Conservation (phyloP, 2,888 invertebrate genomes). For the Eupeodes luniger region DNA sequence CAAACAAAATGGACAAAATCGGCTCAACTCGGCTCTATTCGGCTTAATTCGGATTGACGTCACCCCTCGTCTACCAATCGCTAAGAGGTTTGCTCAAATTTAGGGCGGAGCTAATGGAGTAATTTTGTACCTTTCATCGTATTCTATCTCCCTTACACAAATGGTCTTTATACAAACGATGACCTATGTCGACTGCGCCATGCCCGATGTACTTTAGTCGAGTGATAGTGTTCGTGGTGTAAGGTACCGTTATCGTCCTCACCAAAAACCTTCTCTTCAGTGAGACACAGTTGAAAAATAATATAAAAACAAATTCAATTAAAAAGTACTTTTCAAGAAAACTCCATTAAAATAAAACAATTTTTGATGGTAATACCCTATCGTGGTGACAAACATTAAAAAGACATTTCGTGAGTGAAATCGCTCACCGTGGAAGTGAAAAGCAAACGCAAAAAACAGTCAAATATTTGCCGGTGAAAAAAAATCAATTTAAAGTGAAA, state of each 20-base stretch:
- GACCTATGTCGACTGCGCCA: constrained; percentile 64
- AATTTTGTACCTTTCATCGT: constrained; percentile 27
- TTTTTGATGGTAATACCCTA: neutral
- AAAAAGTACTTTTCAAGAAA: constrained; percentile 18
- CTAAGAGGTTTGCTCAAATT: constrained; percentile 23
- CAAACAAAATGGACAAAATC: constrained; percentile 78
- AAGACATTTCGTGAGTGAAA: constrained; percentile 12
- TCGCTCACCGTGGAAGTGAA: neutral
- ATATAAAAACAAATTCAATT: constrained; percentile 28
- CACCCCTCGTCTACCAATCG: constrained; percentile 74
- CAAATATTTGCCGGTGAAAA: constrained; percentile 57
- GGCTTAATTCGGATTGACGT: constrained; percentile 77
- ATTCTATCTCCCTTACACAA: constrained; percentile 37
- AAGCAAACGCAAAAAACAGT: constrained; percentile 7
- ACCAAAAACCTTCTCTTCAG: constrained; percentile 13
- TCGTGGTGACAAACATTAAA: neutral
- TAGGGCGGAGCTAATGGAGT: constrained; percentile 52
- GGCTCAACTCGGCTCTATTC: constrained; percentile 69
- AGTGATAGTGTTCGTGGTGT: constrained; percentile 77
- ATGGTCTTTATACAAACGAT: constrained; percentile 51
- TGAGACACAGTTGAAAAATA: constrained; percentile 7
- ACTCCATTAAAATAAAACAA: constrained; percentile 3
- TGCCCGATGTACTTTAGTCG: constrained; percentile 77
- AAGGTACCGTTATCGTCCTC: constrained; percentile 52
- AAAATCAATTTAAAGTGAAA: constrained; percentile 65